phyloP scores from a whole-genome alignment of 2,888 invertebrate genomes.

The Hemistola chrysoprasaria region DNA sequence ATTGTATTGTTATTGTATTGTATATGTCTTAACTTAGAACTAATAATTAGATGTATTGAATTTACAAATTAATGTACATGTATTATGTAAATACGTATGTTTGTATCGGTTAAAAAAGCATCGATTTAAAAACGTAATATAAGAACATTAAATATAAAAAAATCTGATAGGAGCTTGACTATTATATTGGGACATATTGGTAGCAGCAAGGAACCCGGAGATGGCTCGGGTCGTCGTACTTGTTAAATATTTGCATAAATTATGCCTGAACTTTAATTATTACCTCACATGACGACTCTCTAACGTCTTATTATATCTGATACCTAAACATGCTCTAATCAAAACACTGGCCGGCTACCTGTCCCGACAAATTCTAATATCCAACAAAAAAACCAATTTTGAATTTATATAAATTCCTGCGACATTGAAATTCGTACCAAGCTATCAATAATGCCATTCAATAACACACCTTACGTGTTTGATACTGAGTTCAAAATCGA shows the following conservation, averaged over 20 bases:
- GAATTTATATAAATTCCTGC: slow-evolving; percentile 58
- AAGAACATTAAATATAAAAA: too few species aligned
- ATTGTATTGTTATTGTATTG: too few species aligned
- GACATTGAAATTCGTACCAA: slow-evolving; percentile 29
- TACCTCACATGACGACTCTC: slow-evolving; percentile 32
- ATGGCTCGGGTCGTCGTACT: slow-evolving; percentile 58
- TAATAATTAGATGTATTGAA: too few species aligned
- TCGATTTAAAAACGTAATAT: too few species aligned
- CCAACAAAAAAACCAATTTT: slow-evolving; percentile 49
- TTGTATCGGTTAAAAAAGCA: too few species aligned
- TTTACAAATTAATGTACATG: too few species aligned
- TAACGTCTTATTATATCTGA: slow-evolving; percentile 22
- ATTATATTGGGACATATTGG: too few species aligned
- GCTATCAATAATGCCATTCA: neutral
- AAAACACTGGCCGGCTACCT: slow-evolving; percentile 65
- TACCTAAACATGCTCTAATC: slow-evolving; percentile 42
- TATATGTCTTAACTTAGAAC: too few species aligned
- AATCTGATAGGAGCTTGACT: too few species aligned
- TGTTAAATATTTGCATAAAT: slow-evolving; percentile 64
- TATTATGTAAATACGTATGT: too few species aligned
- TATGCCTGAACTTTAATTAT: slow-evolving; percentile 51
- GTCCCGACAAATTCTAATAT: slow-evolving; percentile 55
- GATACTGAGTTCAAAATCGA: slow-evolving; percentile 41
- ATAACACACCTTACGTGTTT: slow-evolving; percentile 27
- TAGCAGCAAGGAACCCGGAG: slow-evolving; percentile 24